These are phyloP conservation scores for Sprattus sprattus DNA, from an alignment of 2,113 vertebrate genomes.

Conservation along the genomic window DNA sequence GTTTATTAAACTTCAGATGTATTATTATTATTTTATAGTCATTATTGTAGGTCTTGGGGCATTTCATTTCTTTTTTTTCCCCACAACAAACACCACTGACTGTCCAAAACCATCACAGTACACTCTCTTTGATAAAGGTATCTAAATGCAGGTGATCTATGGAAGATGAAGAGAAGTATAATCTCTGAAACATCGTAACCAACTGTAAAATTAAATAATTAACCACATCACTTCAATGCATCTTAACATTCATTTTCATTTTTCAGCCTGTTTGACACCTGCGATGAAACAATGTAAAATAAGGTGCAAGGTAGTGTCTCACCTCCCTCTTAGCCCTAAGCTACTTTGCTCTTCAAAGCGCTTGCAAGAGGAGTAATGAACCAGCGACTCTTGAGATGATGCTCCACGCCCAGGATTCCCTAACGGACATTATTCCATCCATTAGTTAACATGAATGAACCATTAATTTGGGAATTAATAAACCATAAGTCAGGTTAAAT, in stretches of 20 bases:
- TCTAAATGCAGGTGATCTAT: not conserved
- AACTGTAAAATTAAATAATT: not conserved
- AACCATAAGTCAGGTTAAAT: not conserved
- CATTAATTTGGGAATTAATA: not conserved
- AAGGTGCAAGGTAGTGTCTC: not conserved
- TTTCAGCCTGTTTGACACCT: not conserved
- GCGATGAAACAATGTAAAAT: not conserved
- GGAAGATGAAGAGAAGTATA: not conserved
- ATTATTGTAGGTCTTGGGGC: no score
- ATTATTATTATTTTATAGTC: no score
- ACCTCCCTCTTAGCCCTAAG: not conserved
- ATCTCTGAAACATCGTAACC: not conserved
- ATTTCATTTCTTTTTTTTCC: no score
- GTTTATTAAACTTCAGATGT: no score
- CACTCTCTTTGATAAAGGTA: no score
- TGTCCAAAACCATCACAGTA: not conserved
- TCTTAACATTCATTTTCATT: not conserved
- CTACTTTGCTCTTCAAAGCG: not conserved
- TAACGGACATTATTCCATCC: constrained; percentile 1
- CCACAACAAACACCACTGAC: not conserved
- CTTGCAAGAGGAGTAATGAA: not conserved
- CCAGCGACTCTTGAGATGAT: not conserved
- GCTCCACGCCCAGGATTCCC: not conserved
- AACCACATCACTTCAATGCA: not conserved
- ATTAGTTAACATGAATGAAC: not conserved